Conservation (phyloP, 2,797 vertebrate species). For the Strix occidentalis region DNA sequence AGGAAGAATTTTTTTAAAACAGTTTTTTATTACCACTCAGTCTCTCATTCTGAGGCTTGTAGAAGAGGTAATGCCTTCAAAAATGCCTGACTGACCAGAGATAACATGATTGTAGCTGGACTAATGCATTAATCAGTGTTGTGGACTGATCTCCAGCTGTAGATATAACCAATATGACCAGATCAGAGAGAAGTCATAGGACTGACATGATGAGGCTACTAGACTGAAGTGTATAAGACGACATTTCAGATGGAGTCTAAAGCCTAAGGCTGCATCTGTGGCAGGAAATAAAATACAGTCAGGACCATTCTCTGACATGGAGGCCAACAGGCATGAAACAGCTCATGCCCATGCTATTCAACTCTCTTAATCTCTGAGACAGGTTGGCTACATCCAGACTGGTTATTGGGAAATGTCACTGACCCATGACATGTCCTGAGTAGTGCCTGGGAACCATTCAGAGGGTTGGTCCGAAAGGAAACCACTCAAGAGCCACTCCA, state of each 20-base stretch:
- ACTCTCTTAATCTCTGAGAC: neutral
- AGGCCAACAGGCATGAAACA: neutral
- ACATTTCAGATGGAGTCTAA: neutral
- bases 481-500: fast-evolving
- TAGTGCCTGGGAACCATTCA: neutral
- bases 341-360: neutral
- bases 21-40: neutral
- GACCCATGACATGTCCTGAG: neutral
- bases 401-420: neutral
- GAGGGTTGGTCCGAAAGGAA: neutral
- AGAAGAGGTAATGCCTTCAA: neutral
- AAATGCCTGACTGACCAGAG: neutral
- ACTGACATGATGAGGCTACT: neutral
- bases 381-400: neutral
- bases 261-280: neutral
- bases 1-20: neutral
- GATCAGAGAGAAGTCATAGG: neutral
- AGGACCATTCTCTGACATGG: neutral
- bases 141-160: neutral
- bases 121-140: neutral
- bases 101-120: neutral
- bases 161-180: neutral
- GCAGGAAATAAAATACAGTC: neutral
- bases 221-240: fast-evolving
- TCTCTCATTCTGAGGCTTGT: neutral